Base-by-base conservation (phyloP, 2,888 invertebrate genomes). In the Smittia aterrima region DNA sequence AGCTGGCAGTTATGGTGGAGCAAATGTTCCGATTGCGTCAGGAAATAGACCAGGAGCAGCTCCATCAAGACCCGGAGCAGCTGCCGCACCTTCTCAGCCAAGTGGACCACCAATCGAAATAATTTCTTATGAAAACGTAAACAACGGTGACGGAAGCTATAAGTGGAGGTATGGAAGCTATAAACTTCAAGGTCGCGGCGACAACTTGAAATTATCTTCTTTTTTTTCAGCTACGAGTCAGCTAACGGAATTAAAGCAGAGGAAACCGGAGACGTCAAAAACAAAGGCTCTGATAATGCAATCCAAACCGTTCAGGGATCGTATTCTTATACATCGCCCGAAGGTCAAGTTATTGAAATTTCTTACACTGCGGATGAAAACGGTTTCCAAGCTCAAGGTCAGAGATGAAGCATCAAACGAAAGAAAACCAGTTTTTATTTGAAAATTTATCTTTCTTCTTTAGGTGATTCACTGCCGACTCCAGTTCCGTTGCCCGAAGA, bases 351-450 rank as follows among this genome's bases (percentile, higher is more conserved):
- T 1, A 58, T 72, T 38, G n/a, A 64, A 38, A 66, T 74, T 16
- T 84, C 85, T n/a, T 89, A 89, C 78, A 84, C 86, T 0, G 89
- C 88, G 54, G 89, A 89, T 78, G 89, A 89, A 79, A 88, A 87
- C 76, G 89, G 89, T 71, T 89, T 89, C 81, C 86, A 86, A 75
- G 86, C 89, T 1, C 83, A 85, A 75, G 47, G 47, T 47, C 47
- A 16, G 47, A n/a, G 4, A 16, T 47, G 86, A 2, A 25, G 6
- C 24, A 53, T 9, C 9, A 25, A 20, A 20, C 11, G 13, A 84
- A 66, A 76, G 13, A 84, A 66, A 76, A 75, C 13, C 76, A 77
- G 53, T 53, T 53, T 53, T 16, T 54, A n/a, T 16, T 4, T 38
- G 6, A 16, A 47, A 3, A 47, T 16, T 47, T 47, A 38, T 11